A percentile compares a stretch with the other conserved stretches of the same genome.
These are phyloP conservation scores for Megatriorchis doriae DNA, from an alignment of 2,113 vertebrate species.

Conservation along the genomic window DNA sequence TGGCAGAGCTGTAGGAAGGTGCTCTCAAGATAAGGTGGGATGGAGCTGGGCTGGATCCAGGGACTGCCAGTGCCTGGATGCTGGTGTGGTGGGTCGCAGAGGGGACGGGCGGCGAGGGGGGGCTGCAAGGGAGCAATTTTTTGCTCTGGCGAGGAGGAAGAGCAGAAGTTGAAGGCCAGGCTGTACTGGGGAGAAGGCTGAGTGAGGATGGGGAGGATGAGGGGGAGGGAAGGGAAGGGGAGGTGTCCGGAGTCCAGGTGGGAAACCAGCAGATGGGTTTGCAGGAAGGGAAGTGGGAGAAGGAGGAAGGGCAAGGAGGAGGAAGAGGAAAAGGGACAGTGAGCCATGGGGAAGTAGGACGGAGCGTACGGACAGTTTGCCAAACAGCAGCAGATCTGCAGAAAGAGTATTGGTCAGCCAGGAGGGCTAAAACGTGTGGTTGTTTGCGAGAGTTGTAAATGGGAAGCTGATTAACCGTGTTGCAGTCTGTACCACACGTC, in stretches of 20 bases:
- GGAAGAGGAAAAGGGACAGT: neutral
- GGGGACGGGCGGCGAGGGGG: neutral
- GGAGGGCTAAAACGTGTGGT: neutral
- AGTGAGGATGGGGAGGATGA: neutral
- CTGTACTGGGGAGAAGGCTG: neutral
- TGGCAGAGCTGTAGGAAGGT: neutral
- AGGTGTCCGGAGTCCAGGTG: neutral
- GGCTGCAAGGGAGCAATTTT: neutral
- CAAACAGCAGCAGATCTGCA: accelerated
- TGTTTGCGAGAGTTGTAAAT: neutral
- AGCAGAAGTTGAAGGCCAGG: neutral
- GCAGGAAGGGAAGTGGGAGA: neutral
- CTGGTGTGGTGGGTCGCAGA: neutral
- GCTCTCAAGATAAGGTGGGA: neutral
- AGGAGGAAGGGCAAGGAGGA: neutral
- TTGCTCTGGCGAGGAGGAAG: neutral
- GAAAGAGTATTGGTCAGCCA: neutral
- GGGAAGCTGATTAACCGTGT: neutral
- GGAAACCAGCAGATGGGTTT: neutral
- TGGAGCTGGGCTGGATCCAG: neutral
- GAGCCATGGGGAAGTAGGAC: neutral
- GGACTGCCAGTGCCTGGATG: neutral
- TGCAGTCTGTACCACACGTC: neutral
- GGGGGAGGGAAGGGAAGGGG: neutral
- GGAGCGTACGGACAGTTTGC: neutral